phyloP scores from a whole-genome alignment of 1,140 invertebrate species.

The Berghia stephanieae region DNA sequence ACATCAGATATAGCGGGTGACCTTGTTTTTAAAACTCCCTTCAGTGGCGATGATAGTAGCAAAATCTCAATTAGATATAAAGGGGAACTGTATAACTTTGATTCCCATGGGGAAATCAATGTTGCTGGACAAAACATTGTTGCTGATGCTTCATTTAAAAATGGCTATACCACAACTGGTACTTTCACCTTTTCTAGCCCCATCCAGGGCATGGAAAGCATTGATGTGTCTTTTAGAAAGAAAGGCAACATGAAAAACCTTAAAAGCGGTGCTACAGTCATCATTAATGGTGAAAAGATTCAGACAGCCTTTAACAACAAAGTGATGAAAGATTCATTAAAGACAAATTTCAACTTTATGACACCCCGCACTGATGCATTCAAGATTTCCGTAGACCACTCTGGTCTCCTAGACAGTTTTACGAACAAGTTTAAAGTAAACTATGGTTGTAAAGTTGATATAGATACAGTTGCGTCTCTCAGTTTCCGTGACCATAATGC shows the following conservation, averaged over 20 bases:
- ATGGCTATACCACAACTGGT: neutral
- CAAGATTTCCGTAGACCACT: slow-evolving; percentile 21
- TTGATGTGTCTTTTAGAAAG: slow-evolving; percentile 12
- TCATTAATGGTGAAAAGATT: slow-evolving; percentile 14
- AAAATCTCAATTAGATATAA: slow-evolving; percentile 16
- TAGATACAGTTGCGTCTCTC: slow-evolving; percentile 3
- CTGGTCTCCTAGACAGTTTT: neutral
- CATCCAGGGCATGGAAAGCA: neutral
- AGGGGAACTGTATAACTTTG: slow-evolving; percentile 23
- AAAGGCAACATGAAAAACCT: slow-evolving; percentile 27
- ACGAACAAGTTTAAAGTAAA: slow-evolving; percentile 13
- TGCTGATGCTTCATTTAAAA: neutral
- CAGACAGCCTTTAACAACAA: slow-evolving; percentile 15
- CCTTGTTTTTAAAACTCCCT: slow-evolving; percentile 23
- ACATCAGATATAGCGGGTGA: slow-evolving; percentile 16
- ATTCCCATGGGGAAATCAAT: slow-evolving; percentile 21
- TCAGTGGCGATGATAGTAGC: slow-evolving; percentile 20
- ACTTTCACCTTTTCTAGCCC: neutral
- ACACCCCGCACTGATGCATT: slow-evolving; percentile 23
- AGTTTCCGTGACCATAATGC: neutral
- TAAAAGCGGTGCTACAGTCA: neutral
- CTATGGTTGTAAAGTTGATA: slow-evolving; percentile 3
- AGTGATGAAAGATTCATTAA: neutral
- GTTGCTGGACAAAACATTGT: slow-evolving; percentile 1
- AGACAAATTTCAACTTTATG: neutral